Conservation (phyloP, 2,113 vertebrate genomes). For the Phyllostomus hastatus region DNA sequence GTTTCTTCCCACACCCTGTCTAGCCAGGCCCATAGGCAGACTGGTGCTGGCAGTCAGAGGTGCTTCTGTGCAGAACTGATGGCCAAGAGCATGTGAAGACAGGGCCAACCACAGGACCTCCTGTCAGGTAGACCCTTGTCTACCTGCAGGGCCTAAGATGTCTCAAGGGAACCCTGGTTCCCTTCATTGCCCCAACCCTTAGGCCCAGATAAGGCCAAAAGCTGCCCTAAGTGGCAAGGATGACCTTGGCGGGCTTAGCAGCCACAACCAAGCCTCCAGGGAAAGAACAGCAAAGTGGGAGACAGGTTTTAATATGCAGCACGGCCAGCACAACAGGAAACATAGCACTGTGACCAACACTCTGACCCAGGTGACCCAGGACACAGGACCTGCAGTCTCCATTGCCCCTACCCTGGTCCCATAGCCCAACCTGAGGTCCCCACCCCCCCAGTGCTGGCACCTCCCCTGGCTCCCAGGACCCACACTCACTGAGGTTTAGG, state of each 20-base stretch:
- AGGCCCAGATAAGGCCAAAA: not conserved
- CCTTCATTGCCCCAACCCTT: not conserved
- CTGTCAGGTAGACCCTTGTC: not conserved
- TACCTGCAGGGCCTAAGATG: not conserved
- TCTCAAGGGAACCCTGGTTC: not conserved
- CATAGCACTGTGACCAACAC: not conserved
- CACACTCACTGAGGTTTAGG: conserved; percentile 94
- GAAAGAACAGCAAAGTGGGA: not conserved
- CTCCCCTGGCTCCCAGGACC: conserved; percentile 59
- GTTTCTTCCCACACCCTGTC: not conserved
- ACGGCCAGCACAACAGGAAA: not conserved
- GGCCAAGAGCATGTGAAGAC: not conserved
- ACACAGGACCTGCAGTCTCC: not conserved
- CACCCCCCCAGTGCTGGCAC: not conserved
- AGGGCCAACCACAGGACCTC: not conserved
- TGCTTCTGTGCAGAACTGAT: not conserved
- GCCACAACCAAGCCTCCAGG: not conserved
- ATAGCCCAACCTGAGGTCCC: not conserved
- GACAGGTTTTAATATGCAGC: not conserved
- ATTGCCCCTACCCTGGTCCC: not conserved
- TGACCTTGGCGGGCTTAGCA: not conserved
- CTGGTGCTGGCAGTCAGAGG: not conserved
- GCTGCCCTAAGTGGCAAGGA: not conserved
- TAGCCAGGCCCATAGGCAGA: not conserved
- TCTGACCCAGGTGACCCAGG: not conserved